Percentiles rank a stretch among this genome's conserved stretches.
These are phyloP conservation scores for Oscheius sp. DNA, from an alignment of 1,140 invertebrate species.

Conservation along the genomic window DNA sequence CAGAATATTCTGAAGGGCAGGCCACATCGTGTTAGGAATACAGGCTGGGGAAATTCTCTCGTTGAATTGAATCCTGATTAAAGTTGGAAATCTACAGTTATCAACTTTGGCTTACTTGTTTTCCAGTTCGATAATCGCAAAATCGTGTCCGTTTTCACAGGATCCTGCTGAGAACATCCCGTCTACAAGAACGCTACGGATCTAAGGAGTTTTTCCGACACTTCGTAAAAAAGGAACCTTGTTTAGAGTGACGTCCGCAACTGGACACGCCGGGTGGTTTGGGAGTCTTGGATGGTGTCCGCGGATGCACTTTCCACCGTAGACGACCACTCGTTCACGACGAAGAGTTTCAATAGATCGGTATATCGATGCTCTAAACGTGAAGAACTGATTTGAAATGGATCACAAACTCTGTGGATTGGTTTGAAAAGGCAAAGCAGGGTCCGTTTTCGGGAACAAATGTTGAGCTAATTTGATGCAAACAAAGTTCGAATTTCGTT, in stretches of 20 bases:
- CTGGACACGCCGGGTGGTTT: constrained; percentile 12
- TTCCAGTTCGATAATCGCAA: constrained; percentile 26
- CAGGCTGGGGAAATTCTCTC: constrained; percentile 11
- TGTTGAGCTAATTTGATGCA: too few relatives aligned
- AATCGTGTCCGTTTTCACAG: constrained; percentile 21
- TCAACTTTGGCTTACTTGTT: neutral
- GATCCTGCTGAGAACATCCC: constrained; percentile 5
- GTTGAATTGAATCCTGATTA: constrained; percentile 6
- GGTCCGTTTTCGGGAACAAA: too few relatives aligned
- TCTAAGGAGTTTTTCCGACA: neutral
- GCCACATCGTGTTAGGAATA: constrained; percentile 18
- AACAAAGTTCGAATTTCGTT: too few relatives aligned
- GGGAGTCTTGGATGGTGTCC: neutral
- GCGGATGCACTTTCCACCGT: constrained; percentile 24
- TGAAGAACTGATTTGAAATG: too few relatives aligned
- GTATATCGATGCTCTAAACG: constrained; percentile 9
- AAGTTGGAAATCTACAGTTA: neutral
- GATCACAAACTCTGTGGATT: too few relatives aligned
- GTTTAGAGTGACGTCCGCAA: constrained; percentile 1
- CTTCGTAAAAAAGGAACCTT: neutral
- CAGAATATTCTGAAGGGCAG: constrained; percentile 9
- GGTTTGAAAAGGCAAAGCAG: too few relatives aligned
- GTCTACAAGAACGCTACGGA: constrained; percentile 21
- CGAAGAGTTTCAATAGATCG: constrained; percentile 13
- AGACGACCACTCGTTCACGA: constrained; percentile 2